These are phyloP conservation scores for Hipposideros larvatus DNA, from an alignment of 2,797 vertebrate species.

Conservation along the genomic window DNA sequence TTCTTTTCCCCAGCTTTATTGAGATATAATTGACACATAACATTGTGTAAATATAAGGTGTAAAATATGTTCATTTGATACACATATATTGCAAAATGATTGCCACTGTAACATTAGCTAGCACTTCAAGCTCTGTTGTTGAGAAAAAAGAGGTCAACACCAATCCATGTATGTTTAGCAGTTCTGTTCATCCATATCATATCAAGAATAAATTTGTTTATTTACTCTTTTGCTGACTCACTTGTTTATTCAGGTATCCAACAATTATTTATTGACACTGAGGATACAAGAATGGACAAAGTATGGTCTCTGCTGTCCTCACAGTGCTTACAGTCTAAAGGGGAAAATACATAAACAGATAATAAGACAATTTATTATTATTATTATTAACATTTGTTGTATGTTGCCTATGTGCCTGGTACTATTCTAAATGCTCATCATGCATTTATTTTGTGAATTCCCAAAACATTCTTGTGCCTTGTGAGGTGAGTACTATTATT, in stretches of 20 bases:
- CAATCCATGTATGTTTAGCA: background rate
- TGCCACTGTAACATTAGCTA: background rate
- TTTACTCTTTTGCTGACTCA: background rate
- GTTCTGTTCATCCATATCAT: background rate
- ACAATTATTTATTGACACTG: constrained; percentile 6
- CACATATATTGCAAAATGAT: background rate
- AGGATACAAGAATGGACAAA: background rate
- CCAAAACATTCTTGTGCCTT: background rate
- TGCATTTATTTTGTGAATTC: constrained; percentile 23
- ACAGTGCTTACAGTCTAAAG: constrained; percentile 4
- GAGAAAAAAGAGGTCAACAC: constrained; percentile 2
- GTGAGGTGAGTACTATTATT: background rate
- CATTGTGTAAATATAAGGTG: background rate
- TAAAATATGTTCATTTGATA: background rate
- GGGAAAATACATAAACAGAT: background rate
- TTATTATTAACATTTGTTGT: constrained; percentile 8
- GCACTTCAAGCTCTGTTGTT: background rate
- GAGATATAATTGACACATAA: background rate
- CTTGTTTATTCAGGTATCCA: background rate
- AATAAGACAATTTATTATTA: background rate
- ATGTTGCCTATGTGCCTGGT: background rate
- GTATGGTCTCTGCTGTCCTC: background rate
- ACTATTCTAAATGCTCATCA: background rate
- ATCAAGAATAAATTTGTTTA: background rate
- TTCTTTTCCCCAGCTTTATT: background rate